Percentiles rank a stretch among this genome's conserved stretches.
phyloP scores from a whole-genome alignment of 2,888 invertebrate genomes.

The Mesochorus sp. region DNA sequence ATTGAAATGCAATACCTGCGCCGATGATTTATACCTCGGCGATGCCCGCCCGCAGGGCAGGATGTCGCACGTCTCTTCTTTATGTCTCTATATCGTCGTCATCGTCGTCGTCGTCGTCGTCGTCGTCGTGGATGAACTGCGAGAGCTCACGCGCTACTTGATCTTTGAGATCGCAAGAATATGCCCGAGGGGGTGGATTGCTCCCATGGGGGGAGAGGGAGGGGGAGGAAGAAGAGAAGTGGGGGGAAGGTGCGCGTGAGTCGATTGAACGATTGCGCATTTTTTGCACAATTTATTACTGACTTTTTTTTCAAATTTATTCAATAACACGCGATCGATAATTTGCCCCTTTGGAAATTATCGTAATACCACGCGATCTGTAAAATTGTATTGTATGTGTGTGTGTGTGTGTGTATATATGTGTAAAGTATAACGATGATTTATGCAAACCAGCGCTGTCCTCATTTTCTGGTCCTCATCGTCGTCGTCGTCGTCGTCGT shows the following conservation, averaged over 20 bases:
- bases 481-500: constrained; percentile 9
- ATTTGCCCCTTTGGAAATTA: constrained; percentile 51
- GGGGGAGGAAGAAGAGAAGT: no score
- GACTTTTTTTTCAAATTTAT: no score
- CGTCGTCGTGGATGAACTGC: constrained; percentile 17
- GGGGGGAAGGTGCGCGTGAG: no score
- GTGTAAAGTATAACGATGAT: constrained; percentile 43
- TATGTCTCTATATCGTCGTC: constrained; percentile 74
- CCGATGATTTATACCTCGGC: constrained; percentile 79
- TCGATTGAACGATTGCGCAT: no score
- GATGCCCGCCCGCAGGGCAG: constrained; percentile 78
- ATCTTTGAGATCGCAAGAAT: not conserved
- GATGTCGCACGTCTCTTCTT: constrained; percentile 79
- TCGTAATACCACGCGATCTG: no score
- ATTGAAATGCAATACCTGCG: constrained; percentile 80
- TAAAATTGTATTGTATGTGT: not conserved
- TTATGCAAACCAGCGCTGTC: constrained; percentile 44
- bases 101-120: constrained; percentile 15
- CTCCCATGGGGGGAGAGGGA: no score
- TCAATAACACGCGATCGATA: constrained; percentile 29
- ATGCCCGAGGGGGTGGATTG: not conserved
- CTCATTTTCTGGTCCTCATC: constrained; percentile 32
- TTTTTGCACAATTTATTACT: no score
- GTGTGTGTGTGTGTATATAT: no score
- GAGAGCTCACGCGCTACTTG: not conserved